Base-by-base conservation (phyloP, 2,797 vertebrate genomes). In the Acipenser oxyrinchus region DNA sequence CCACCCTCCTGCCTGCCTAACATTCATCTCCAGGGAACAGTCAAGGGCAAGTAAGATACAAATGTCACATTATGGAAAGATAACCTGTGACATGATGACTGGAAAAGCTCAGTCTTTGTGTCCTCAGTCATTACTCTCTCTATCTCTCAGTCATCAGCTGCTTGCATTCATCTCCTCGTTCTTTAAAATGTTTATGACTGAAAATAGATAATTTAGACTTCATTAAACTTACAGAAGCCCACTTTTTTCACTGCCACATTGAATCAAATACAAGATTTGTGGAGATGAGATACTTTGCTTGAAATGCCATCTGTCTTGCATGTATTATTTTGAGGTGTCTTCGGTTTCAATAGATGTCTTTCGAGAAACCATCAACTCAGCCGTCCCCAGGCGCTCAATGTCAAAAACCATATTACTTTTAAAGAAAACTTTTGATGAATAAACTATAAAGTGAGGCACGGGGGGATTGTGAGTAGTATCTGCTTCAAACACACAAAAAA, bases 141-240 rank as follows among this genome's bases (percentile, higher is more conserved):
- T 65, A 70, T 69, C 18, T 65, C 65, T 68, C 74, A 73, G 77
- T 81, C 77, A 76, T 81, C 81, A 71, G 70, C 71, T 76, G 77
- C 71, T 73, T 78, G 68, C 70, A 82, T 81, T 75, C 70, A 78
- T 76, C 72, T 64, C 6, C 64, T 75, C 74, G 73, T 70, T 64
- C 57, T 73, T 69, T 86, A 74, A 82, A 86, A 82, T 70, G 83
- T 84, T 86, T 74, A 88, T 85, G 83, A 84, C 69, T 71, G 74
- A 86, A 86, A 86, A 84, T 82, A 83, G 77, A 81, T 89, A 79
- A 83, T 87, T 87, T 84, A 84, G 85, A 86, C 80, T 85, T 89
- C 80, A 85, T 87, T 87, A 87, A 86, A 89, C 76, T 80, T 87
- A 82, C 76, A 83, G 76, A 71, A 73, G 73, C 60, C 71, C 72